phyloP scores from a whole-genome alignment of 2,888 invertebrate species.

The Melanargia galathea region DNA sequence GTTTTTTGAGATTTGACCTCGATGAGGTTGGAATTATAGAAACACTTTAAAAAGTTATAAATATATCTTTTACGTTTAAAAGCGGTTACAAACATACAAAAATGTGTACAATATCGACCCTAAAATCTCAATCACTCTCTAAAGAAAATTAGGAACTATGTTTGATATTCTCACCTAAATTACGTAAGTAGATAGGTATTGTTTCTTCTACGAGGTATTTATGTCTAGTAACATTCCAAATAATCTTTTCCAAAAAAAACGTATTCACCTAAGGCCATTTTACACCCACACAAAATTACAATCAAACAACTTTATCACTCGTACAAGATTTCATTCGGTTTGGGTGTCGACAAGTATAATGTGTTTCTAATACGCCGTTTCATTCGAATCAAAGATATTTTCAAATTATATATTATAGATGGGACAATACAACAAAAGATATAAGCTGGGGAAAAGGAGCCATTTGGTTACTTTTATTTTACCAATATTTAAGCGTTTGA shows the following conservation, averaged over 20 bases:
- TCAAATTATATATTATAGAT: not conserved
- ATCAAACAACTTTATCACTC: constrained; percentile 30
- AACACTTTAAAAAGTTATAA: too few species aligned
- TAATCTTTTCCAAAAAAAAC: constrained; percentile 3
- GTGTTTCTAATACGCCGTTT: constrained; percentile 79
- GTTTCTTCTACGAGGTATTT: not conserved
- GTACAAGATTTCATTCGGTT: constrained; percentile 29
- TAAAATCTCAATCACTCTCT: too few species aligned
- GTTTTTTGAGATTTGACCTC: not conserved
- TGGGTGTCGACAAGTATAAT: constrained; percentile 73
- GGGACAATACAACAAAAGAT: not conserved
- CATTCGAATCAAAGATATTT: constrained; percentile 45
- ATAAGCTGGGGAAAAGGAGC: not conserved
- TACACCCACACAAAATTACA: constrained; percentile 33
- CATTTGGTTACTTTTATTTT: not conserved
- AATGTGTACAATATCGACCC: too few species aligned
- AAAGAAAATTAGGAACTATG: not conserved
- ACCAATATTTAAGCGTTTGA: not conserved
- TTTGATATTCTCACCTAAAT: not conserved
- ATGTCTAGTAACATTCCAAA: not conserved
- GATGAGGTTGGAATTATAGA: too few species aligned
- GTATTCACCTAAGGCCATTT: constrained; percentile 19
- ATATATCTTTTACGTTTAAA: too few species aligned
- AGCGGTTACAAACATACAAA: too few species aligned
- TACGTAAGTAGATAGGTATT: not conserved